phyloP scores from a whole-genome alignment of 1,140 invertebrate species.

The Zaprionus tsacasi region DNA sequence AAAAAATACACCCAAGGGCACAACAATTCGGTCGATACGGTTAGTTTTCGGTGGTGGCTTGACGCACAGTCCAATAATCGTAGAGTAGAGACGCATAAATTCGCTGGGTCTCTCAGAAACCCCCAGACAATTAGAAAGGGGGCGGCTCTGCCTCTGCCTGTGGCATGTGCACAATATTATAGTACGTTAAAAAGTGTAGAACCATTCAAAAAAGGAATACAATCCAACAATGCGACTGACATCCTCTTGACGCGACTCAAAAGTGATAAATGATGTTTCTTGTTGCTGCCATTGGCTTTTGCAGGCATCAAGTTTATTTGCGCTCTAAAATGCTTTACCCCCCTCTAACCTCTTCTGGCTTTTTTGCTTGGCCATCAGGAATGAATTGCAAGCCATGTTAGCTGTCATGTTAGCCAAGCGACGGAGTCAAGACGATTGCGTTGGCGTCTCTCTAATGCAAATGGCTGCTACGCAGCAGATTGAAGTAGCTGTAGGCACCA shows the following conservation, averaged over 20 bases:
- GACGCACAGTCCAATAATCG: conserved; percentile 39
- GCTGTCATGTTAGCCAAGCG: conserved; percentile 75
- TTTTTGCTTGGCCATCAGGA: conserved; percentile 31
- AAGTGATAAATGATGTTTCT: conserved; percentile 79
- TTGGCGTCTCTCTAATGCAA: conserved; percentile 54
- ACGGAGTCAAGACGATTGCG: conserved; percentile 61
- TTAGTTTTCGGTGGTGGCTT: conserved; percentile 61
- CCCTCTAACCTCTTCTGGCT: conserved; percentile 17
- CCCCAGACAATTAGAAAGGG: conserved; percentile 71
- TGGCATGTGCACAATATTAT: conserved; percentile 42
- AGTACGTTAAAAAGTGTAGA: conserved; percentile 53
- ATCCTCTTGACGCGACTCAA: conserved; percentile 41
- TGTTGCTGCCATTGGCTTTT: conserved; percentile 70
- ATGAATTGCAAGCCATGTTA: conserved; percentile 78
- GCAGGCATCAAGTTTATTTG: conserved; percentile 70
- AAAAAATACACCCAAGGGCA: conserved; percentile 79
- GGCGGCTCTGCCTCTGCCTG: conserved; percentile 15
- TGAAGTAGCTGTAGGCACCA: conserved; percentile 77
- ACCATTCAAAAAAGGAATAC: conserved; percentile 56
- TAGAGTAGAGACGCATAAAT: conserved; percentile 71
- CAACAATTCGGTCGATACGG: conserved; percentile 75
- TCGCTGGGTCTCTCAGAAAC: conserved; percentile 37
- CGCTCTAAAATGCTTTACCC: conserved; percentile 77
- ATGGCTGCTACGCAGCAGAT: conserved; percentile 67
- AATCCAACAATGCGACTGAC: conserved; percentile 65